Conservation (phyloP, 2,113 vertebrate genomes). For the Amblyornis subalaris region DNA sequence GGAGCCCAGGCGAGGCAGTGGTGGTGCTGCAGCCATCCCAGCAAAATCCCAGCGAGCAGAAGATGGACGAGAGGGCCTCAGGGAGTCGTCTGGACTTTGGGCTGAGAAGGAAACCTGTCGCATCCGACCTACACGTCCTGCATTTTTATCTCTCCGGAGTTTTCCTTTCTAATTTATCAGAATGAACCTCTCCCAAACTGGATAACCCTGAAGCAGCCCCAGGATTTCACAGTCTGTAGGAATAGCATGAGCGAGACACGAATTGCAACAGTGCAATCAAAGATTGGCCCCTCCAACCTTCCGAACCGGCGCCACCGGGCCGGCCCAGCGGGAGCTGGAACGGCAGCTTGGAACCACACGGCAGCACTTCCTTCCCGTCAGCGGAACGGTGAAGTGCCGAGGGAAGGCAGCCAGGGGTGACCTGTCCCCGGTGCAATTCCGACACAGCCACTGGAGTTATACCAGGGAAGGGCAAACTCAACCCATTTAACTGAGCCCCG, state of each 20-base stretch:
- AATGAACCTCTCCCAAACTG: slow-evolving; percentile 30
- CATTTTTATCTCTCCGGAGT: background rate
- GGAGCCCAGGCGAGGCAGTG: slow-evolving; percentile 37
- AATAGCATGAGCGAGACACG: background rate
- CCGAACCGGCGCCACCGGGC: background rate
- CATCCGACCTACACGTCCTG: background rate
- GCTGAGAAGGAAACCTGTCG: slow-evolving; percentile 22
- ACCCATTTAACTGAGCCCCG: background rate
- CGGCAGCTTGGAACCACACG: background rate
- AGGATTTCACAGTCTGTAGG: background rate
- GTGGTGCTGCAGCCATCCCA: slow-evolving; percentile 9
- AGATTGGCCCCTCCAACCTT: background rate
- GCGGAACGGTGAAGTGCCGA: background rate
- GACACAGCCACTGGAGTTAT: background rate
- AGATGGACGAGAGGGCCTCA: slow-evolving; percentile 48
- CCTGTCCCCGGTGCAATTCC: slow-evolving; percentile 22
- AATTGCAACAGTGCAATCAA: background rate
- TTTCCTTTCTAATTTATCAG: slow-evolving; percentile 25
- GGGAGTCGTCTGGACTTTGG: slow-evolving; percentile 27
- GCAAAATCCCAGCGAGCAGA: slow-evolving; percentile 52
- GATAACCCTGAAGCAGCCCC: background rate
- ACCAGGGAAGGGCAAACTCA: background rate
- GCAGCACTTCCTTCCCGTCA: background rate
- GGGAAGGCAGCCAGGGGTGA: background rate
- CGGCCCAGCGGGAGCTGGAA: background rate